Percentiles rank a stretch among this genome's conserved stretches.
These are phyloP conservation scores for Heterotilapia buettikoferi DNA, from an alignment of 2,113 vertebrate genomes.

Conservation along the genomic window DNA sequence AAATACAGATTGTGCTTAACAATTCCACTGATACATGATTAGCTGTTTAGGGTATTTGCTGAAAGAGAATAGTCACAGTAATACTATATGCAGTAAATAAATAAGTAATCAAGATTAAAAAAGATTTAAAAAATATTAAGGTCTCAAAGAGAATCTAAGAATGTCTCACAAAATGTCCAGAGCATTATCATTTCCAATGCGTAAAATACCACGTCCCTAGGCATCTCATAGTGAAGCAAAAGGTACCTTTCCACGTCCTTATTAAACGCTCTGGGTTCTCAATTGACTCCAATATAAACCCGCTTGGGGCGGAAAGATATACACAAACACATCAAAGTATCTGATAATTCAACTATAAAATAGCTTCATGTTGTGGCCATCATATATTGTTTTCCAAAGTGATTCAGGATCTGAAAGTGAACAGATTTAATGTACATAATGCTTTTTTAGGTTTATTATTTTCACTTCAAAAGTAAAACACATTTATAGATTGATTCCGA, in stretches of 20 bases:
- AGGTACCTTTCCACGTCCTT: background rate
- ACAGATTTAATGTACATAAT: background rate
- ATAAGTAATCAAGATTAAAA: background rate
- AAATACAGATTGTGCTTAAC: background rate
- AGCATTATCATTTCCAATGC: background rate
- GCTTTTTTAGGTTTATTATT: background rate
- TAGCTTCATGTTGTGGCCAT: background rate
- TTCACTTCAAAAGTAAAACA: background rate
- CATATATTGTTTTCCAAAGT: background rate
- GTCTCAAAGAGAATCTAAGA: background rate
- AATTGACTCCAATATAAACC: background rate
- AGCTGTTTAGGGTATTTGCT: background rate
- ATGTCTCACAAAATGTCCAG: background rate
- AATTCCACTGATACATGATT: background rate
- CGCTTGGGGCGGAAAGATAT: background rate
- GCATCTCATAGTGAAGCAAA: background rate
- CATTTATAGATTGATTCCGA: too few species aligned
- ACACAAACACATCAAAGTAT: background rate
- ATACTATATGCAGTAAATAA: background rate
- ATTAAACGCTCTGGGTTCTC: background rate
- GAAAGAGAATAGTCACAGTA: background rate
- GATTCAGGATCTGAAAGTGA: background rate
- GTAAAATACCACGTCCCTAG: fast-evolving
- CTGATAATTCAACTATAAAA: background rate
- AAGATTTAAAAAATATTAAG: background rate